Percentiles rank a stretch among this genome's conserved stretches.
phyloP scores from a whole-genome alignment of 2,888 invertebrate species.

The Scaptomyza cyrtandrae region DNA sequence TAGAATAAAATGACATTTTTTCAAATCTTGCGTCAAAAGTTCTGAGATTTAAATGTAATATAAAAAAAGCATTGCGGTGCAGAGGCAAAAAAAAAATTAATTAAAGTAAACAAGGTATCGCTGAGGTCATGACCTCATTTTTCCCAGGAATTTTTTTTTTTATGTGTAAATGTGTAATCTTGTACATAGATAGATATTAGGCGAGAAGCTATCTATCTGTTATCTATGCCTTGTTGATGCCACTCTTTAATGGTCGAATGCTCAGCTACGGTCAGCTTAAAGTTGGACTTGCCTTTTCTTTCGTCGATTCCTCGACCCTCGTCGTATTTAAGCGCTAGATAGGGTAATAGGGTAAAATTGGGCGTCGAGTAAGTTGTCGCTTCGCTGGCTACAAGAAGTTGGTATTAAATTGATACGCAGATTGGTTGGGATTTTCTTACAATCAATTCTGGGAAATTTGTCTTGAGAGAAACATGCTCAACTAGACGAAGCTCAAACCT shows the following conservation, averaged over 20 bases:
- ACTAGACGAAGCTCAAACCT: slow-evolving; percentile 39
- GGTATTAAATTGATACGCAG: slow-evolving; percentile 62
- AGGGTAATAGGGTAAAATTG: slow-evolving; percentile 32
- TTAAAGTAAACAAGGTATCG: not conserved
- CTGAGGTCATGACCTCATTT: not conserved
- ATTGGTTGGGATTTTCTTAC: slow-evolving; percentile 56
- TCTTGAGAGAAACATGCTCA: slow-evolving; percentile 54
- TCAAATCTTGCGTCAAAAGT: no score
- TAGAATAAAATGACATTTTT: no score
- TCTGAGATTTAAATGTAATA: no score
- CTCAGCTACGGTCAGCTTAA: slow-evolving; percentile 1
- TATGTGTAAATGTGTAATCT: not conserved
- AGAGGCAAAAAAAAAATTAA: not conserved
- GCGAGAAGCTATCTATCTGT: slow-evolving; percentile 8
- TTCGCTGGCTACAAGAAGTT: slow-evolving; percentile 36
- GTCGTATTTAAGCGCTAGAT: slow-evolving; percentile 8
- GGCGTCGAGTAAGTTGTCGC: slow-evolving; percentile 38
- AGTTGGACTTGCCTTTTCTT: slow-evolving; percentile 8
- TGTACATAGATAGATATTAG: not conserved
- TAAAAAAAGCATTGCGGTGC: not conserved
- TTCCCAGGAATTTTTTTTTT: not conserved
- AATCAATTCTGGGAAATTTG: slow-evolving; percentile 63
- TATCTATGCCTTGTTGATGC: slow-evolving; percentile 12
- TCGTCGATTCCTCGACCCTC: slow-evolving; percentile 24
- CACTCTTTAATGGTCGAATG: slow-evolving; percentile 10